Evolutionary conservation across 1,140 invertebrate genomes (phyloP), one percentile per base, ranked within the genome.

Genomic region (Limonius californicus): DNA sequence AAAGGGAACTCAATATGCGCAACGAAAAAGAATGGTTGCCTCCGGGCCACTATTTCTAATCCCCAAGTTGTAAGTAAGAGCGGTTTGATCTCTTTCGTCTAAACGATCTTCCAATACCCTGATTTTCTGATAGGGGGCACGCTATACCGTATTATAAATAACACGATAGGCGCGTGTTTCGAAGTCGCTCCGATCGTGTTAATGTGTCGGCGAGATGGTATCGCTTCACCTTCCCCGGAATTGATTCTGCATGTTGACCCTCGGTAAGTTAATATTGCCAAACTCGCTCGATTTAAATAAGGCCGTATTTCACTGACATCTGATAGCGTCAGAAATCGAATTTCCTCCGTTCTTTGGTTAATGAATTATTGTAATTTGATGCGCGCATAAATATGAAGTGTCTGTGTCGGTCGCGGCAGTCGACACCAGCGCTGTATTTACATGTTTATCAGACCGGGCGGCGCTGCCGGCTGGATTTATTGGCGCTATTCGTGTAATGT

Each of bases 301-400:
- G 19, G 23, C 53, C 42, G 57, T 66, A 63, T 43, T 23, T 66
- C 64, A 66, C 32, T 4, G 65, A 45, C 60, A 63, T 70, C 67
- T 68, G 69, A 68, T 69, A 70, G 54, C 50, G 65, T 61, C 67
- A 65, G 63, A 68, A 69, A 70, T 70, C 66, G 66, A 69, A 69
- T 69, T 67, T 69, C 67, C 66, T 64, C 61, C 54, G 55, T 56
- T 65, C 55, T 57, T 63, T 62, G 45, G 16, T 42, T 69, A 70
- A 69, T 72, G 66, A 72, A 65, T 72, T 70, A 70, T 70, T 63
- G 68, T 70, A 67, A 72, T 72, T 66, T 65, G 59, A 71, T 70
- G 61, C 70, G 56, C 54, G 62, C 66, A 68, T 70, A 73, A 70
- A 70, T 69, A 71, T 71, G 67, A 73, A 68, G 67, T 64, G 68